These are phyloP conservation scores for Rotaria magnacalcarata DNA, from an alignment of 2,888 invertebrate genomes.

Conservation along the genomic window DNA sequence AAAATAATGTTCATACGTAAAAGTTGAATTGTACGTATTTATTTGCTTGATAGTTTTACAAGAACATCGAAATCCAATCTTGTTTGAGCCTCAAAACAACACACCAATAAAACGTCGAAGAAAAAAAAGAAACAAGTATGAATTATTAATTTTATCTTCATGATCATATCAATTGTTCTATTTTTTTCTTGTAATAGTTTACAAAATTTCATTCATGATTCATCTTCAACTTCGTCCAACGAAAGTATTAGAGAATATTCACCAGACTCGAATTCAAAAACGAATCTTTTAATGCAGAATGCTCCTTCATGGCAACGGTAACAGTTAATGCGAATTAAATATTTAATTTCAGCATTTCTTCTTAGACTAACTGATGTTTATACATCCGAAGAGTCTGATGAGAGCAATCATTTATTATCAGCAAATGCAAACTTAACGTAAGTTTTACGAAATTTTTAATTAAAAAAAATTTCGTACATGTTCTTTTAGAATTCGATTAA, in stretches of 20 bases:
- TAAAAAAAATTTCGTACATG: background rate
- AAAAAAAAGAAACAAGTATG: background rate
- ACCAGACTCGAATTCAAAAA: background rate
- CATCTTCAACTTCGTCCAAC: background rate
- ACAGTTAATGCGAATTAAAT: background rate
- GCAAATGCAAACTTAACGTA: background rate
- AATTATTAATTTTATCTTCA: background rate
- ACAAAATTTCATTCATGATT: background rate
- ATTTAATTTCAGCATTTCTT: background rate
- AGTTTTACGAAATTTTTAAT: background rate
- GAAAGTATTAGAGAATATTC: background rate
- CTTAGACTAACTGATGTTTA: constrained; percentile 28
- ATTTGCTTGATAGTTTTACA: background rate
- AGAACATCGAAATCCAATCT: background rate
- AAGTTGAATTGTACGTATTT: too few relatives aligned
- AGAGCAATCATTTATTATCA: background rate
- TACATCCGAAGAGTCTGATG: background rate
- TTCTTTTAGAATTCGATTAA: background rate
- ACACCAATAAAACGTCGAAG: background rate
- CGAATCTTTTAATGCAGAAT: background rate
- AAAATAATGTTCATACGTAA: too few relatives aligned
- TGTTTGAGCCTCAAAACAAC: background rate
- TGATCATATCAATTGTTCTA: too few relatives aligned
- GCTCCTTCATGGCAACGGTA: background rate
- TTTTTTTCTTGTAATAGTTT: background rate